A percentile compares a stretch with the other conserved stretches of the same genome.
Conservation (phyloP, 2,888 invertebrate genomes). For the Epinotia bilunana region DNA sequence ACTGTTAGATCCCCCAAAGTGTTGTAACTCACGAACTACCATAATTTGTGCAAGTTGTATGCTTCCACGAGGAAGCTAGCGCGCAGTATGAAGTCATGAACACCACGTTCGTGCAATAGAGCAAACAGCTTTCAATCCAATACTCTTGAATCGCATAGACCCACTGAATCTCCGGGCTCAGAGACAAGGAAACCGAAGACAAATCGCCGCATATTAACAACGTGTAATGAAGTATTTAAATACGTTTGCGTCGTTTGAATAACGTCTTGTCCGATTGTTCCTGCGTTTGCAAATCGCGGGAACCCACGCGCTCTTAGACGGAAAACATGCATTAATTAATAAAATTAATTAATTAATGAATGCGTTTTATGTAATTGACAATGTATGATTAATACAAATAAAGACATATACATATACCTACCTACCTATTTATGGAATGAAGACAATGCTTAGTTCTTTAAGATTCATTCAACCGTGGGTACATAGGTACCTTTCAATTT, state of each 20-base stretch:
- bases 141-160: neutral
- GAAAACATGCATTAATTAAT: neutral
- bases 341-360: no score
- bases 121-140: neutral
- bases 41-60: no score
- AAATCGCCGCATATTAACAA: conserved; percentile 44
- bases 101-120: neutral
- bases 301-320: conserved; percentile 32
- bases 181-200: conserved; percentile 39
- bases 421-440: neutral
- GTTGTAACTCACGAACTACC: no score
- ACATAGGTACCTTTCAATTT: no score
- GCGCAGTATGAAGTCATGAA: neutral
- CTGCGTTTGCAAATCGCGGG: conserved; percentile 37
- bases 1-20: no score
- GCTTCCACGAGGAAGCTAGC: neutral
- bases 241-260: conserved; percentile 35
- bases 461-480: neutral
- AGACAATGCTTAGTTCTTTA: neutral
- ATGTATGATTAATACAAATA: no score
- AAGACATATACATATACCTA: no score
- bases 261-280: conserved; percentile 41
- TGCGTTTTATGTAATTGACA: no score
- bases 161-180: neutral
- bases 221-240: conserved; percentile 45